These are phyloP conservation scores for Archocentrus centrarchus DNA, from an alignment of 2,113 vertebrate genomes.

Conservation along the genomic window DNA sequence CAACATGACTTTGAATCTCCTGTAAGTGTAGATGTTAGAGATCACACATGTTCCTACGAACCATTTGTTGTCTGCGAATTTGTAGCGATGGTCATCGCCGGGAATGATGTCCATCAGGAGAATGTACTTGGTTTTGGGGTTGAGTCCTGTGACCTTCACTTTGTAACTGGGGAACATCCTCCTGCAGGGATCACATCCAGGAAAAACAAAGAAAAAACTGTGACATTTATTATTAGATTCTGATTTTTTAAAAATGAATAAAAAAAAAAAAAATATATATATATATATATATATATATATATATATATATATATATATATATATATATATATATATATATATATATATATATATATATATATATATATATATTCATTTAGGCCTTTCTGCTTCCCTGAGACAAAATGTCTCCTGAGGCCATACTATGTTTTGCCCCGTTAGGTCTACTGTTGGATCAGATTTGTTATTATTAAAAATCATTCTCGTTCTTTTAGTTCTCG, in stretches of 20 bases:
- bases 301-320: too few species aligned
- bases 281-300: too few species aligned
- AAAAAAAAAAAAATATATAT: neutral
- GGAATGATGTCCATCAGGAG: slow-evolving; percentile 97
- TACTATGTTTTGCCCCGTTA: neutral
- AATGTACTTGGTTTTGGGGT: slow-evolving; percentile 98
- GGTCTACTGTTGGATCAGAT: neutral
- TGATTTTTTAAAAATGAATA: neutral
- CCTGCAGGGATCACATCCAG: slow-evolving; percentile 68
- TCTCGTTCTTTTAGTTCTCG: neutral
- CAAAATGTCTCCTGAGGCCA: neutral
- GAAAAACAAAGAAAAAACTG: neutral
- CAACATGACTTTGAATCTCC: neutral
- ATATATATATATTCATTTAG: neutral
- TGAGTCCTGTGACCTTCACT: slow-evolving; percentile 96
- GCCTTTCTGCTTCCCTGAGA: neutral
- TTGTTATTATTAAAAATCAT: neutral
- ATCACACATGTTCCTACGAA: slow-evolving; percentile 69
- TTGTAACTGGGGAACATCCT: slow-evolving; percentile 99
- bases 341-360: too few species aligned
- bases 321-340: too few species aligned
- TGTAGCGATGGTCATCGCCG: slow-evolving; percentile 95
- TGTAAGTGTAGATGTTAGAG: neutral
- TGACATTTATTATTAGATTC: neutral
- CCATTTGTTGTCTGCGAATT: slow-evolving; percentile 99